Base-by-base conservation (phyloP, 2,113 vertebrate species). In the Oryzias javanicus region DNA sequence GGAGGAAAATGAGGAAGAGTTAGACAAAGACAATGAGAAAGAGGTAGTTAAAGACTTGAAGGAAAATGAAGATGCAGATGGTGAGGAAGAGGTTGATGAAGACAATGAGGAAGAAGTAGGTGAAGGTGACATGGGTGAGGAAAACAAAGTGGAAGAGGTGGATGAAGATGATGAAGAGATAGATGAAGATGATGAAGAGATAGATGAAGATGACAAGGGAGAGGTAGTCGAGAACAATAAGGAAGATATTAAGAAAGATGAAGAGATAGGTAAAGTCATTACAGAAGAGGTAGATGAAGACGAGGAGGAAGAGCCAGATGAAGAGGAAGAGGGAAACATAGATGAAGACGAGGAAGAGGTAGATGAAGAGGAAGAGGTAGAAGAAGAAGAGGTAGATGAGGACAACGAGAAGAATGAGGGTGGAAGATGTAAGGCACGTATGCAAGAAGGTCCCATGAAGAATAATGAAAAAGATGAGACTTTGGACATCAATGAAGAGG, bases 61-160 rank as follows among this genome's bases (percentile, higher is more conserved):
- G 6, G 6, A 17, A 17, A 15, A 42, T 55, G 0, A 19, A 22
- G 3, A 40, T 57, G 1, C 19, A 7, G 22, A 15, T 1, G 1
- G 29, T 0, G 4, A 7, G 0, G 6, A 46, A 0, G 15, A 63
- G 0, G 4, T 1, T 1, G 16, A 47, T 3, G 24, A 47, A 1
- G 7, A 45, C 0, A 5, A 40, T 0, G 25, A 54, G 3, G n/a
- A 40, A 8, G n/a, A 56, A 0, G 24, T 14, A 18, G 41, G 50
- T 0, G 6, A 18, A 0, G 6, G 3, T 22, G 22, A 49, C 1
- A 4, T 44, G 0, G 4, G 42, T 0, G 29, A 64, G 0, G 14
- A n/a, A n/a, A n/a, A n/a, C n/a, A n/a, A n/a, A n/a, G n/a, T n/a
- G n/a, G n/a, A 41, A 0, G 3, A 35, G 0, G 7, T 18, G 0